A percentile compares a stretch with the other conserved stretches of the same genome.
phyloP scores from a whole-genome alignment of 2,797 vertebrate genomes.

The Carcharodon carcharias region DNA sequence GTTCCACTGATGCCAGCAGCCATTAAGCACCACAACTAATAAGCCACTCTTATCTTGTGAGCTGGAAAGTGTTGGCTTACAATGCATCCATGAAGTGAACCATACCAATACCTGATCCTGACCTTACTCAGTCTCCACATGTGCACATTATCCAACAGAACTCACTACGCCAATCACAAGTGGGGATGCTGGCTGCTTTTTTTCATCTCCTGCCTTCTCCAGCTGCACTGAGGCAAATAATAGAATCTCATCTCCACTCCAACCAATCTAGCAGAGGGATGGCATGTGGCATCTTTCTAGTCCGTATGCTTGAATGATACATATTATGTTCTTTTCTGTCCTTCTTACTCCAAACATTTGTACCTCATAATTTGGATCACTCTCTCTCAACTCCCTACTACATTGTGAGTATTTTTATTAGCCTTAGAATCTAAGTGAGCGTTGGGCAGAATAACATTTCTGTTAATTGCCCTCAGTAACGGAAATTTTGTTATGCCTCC shows the following conservation, averaged over 20 bases:
- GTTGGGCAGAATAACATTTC: background rate
- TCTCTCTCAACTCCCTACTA: background rate
- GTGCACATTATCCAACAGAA: background rate
- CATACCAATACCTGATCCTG: no score
- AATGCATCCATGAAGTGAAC: background rate
- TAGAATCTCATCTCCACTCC: background rate
- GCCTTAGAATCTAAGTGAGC: background rate
- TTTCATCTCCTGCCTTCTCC: background rate
- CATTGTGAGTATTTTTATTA: background rate
- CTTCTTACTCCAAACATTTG: background rate
- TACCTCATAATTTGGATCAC: background rate
- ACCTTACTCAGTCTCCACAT: background rate
- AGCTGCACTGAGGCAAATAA: background rate
- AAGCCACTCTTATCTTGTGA: background rate
- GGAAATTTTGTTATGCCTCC: background rate
- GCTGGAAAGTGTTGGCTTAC: background rate
- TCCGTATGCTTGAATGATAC: background rate
- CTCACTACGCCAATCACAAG: background rate
- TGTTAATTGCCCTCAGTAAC: background rate
- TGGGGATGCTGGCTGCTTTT: background rate
- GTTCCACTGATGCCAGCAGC: background rate
- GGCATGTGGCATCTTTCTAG: no score
- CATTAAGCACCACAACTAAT: background rate
- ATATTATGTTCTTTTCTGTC: background rate
- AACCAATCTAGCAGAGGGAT: no score